A percentile compares a stretch with the other conserved stretches of the same genome.
phyloP scores from a whole-genome alignment of 2,113 vertebrate species.

The Nerophis lumbriciformis region DNA sequence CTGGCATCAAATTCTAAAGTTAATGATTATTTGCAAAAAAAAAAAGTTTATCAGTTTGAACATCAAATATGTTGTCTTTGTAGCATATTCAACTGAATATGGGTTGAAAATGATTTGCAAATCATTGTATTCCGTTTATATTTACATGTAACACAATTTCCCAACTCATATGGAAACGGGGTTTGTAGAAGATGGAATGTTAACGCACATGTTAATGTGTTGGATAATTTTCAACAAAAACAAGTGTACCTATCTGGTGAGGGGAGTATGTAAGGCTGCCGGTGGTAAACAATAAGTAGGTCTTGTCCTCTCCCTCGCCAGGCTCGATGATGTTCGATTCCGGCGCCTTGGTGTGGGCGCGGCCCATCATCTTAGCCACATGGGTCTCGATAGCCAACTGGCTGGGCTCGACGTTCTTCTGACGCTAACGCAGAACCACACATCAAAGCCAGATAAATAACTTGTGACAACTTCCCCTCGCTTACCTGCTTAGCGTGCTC shows the following conservation, averaged over 20 bases:
- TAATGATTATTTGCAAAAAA: no score
- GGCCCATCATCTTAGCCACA: conserved; percentile 82
- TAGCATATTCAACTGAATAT: no score
- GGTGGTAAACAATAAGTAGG: conserved; percentile 94
- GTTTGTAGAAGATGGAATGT: neutral
- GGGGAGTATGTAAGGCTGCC: conserved; percentile 96
- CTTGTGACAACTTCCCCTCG: neutral
- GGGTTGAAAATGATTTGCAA: no score
- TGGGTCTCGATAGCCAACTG: conserved; percentile 79
- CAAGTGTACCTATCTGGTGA: conserved; percentile 87
- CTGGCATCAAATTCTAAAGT: no score
- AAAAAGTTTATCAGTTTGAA: no score
- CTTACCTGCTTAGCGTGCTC: conserved; percentile 67
- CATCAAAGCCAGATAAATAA: neutral
- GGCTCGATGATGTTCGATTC: conserved; percentile 62
- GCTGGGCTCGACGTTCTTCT: conserved; percentile 39
- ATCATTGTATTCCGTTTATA: no score
- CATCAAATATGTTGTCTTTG: no score
- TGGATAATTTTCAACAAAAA: neutral
- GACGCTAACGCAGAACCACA: conserved; percentile 34
- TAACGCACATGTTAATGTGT: neutral
- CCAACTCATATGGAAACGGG: no score
- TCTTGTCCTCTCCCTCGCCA: conserved; percentile 70
- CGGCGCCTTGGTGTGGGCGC: conserved; percentile 72
- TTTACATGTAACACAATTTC: no score